A percentile compares a stretch with the other conserved stretches of the same genome.
Evolutionary conservation across 2,888 invertebrate genomes (phyloP).

Genomic region (Siphlonurus alternatus): DNA sequence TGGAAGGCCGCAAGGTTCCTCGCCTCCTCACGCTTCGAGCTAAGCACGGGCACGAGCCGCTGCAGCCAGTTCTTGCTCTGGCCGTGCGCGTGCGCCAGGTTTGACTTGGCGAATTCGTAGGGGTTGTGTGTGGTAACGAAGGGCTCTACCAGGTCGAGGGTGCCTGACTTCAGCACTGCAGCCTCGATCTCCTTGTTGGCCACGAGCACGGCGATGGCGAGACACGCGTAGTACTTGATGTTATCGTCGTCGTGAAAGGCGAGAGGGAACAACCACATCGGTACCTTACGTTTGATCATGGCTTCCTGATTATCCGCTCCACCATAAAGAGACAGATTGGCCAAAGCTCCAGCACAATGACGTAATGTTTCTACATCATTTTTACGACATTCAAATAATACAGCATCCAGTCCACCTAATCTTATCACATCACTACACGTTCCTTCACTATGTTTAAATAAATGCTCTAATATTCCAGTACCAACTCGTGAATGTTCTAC

Average conservation of each 20-base stretch:
- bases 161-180: constrained; percentile 90
- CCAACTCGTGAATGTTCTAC: constrained; percentile 73
- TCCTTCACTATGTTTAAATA: constrained; percentile 93
- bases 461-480: constrained; percentile 78
- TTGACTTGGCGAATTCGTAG: constrained; percentile 83
- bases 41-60: constrained; percentile 81
- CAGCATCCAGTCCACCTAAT: constrained; percentile 81
- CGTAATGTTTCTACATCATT: constrained; percentile 83
- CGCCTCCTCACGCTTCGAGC: constrained; percentile 90
- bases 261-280: constrained; percentile 93
- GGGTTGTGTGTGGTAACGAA: constrained; percentile 92
- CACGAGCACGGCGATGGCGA: constrained; percentile 91
- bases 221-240: constrained; percentile 94
- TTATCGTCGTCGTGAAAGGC: constrained; percentile 95
- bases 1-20: constrained; percentile 95
- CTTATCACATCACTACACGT: constrained; percentile 88
- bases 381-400: constrained; percentile 87
- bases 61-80: constrained; percentile 92
- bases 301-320: constrained; percentile 94
- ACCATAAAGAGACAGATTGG: constrained; percentile 90
- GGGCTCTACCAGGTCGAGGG: constrained; percentile 88
- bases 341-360: constrained; percentile 92
- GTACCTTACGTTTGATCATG: constrained; percentile 88
- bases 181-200: constrained; percentile 97
- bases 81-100: constrained; percentile 84